phyloP scores from a whole-genome alignment of 1,140 invertebrate species.

The Diachasmimorpha longicaudata region DNA sequence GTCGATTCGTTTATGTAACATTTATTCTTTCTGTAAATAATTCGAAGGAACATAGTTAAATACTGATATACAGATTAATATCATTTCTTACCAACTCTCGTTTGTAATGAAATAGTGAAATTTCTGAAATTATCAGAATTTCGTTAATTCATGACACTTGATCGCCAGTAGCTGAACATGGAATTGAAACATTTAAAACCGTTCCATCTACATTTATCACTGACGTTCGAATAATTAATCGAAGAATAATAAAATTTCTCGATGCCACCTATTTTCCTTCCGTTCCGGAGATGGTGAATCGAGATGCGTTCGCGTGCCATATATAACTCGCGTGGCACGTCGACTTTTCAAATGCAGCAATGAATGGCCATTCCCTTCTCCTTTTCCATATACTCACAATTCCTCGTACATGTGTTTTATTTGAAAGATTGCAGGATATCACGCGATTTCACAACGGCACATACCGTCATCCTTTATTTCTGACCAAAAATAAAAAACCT shows the following conservation, averaged over 20 bases:
- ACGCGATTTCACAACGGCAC: conserved; percentile 19
- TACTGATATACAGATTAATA: too few relatives aligned
- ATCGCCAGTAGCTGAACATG: too few relatives aligned
- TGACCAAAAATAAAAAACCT: background rate
- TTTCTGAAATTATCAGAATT: background rate
- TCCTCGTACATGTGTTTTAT: conserved; percentile 11
- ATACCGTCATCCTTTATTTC: background rate
- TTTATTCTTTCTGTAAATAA: too few relatives aligned
- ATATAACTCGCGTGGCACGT: conserved; percentile 11
- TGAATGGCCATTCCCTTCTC: conserved; percentile 23
- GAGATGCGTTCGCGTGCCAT: background rate
- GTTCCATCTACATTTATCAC: background rate
- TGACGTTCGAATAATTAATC: background rate
- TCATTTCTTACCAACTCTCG: too few relatives aligned
- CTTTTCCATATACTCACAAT: conserved; percentile 12
- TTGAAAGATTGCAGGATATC: conserved; percentile 28
- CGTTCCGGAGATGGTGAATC: background rate
- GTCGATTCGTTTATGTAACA: too few relatives aligned
- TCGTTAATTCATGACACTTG: background rate
- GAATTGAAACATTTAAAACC: background rate
- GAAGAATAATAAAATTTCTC: background rate
- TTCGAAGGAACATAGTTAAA: too few relatives aligned
- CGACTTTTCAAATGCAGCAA: conserved; percentile 31
- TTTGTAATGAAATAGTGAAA: background rate
- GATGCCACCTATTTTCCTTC: background rate